A percentile compares a stretch with the other conserved stretches of the same genome.
These are phyloP conservation scores for Gandaritis pyraliata DNA, from an alignment of 2,888 invertebrate species.

Conservation along the genomic window DNA sequence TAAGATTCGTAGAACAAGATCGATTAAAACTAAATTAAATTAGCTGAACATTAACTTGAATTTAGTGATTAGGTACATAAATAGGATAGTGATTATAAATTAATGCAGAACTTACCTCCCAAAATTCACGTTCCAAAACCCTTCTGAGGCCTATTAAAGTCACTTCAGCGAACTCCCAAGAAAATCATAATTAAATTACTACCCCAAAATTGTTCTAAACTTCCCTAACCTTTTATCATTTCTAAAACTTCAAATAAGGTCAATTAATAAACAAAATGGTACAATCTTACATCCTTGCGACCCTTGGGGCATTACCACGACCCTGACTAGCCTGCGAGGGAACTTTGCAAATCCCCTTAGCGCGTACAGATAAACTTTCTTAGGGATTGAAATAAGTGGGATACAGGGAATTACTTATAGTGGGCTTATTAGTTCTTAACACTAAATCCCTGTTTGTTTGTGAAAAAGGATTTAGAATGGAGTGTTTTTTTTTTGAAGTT, in stretches of 20 bases:
- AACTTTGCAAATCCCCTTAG: conserved; percentile 26
- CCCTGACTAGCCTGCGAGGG: conserved; percentile 24
- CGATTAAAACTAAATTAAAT: too few relatives aligned
- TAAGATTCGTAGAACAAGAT: too few relatives aligned
- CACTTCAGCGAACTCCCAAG: conserved; percentile 20
- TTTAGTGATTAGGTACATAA: too few relatives aligned
- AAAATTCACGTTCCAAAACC: background rate
- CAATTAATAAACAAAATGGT: conserved; percentile 45
- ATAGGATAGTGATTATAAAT: background rate
- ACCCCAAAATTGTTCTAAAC: conserved; percentile 28
- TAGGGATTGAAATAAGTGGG: conserved; percentile 34
- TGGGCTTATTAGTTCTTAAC: conserved; percentile 21
- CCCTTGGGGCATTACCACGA: conserved; percentile 45
- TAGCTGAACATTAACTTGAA: background rate
- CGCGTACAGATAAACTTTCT: conserved; percentile 29
- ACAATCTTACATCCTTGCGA: conserved; percentile 39
- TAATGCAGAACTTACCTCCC: background rate
- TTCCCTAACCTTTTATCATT: conserved; percentile 33
- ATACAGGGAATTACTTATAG: conserved; percentile 25
- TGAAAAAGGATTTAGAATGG: background rate
- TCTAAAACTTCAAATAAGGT: conserved; percentile 35
- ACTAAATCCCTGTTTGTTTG: background rate
- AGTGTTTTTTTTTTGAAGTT: too few relatives aligned
- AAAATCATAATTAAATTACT: conserved; percentile 31
- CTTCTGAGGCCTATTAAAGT: conserved; percentile 18